Conservation (phyloP, 2,113 vertebrate genomes). For the Stigmatopora nigra region DNA sequence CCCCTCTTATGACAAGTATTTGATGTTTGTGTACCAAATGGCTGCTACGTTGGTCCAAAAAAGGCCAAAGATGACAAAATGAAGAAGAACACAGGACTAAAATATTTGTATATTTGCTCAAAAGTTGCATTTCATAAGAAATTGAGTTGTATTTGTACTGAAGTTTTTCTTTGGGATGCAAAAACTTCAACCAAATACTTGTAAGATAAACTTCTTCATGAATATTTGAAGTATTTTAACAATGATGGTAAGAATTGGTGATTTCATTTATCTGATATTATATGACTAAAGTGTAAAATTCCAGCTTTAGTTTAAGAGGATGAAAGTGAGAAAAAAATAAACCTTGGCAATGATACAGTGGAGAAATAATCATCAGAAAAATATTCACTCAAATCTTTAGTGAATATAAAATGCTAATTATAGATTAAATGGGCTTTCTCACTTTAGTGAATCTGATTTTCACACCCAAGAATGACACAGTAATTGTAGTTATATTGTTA, state of each 20-base stretch:
- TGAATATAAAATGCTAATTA: background rate
- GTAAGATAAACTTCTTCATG: constrained; percentile 29
- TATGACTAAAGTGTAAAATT: background rate
- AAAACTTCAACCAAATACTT: constrained; percentile 13
- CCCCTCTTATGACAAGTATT: constrained; percentile 19
- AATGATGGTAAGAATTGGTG: constrained; percentile 4
- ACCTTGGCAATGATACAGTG: background rate
- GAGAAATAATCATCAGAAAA: background rate
- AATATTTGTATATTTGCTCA: background rate
- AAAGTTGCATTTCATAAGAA: background rate
- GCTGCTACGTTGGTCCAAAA: constrained; percentile 43
- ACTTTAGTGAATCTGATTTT: background rate
- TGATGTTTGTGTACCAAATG: constrained; percentile 24
- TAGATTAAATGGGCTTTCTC: background rate
- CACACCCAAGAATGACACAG: background rate
- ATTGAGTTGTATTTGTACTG: constrained; percentile 2
- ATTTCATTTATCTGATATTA: background rate
- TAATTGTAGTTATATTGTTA: too few relatives aligned
- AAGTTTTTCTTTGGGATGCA: constrained; percentile 23
- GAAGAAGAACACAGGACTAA: constrained; percentile 4
- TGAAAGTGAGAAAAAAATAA: background rate
- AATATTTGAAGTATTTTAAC: constrained; percentile 15
- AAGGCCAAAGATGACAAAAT: constrained; percentile 1
- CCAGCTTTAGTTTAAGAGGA: background rate
- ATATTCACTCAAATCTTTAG: background rate